These are phyloP conservation scores for Andrena marginata DNA, from an alignment of 2,888 invertebrate species.

Conservation along the genomic window DNA sequence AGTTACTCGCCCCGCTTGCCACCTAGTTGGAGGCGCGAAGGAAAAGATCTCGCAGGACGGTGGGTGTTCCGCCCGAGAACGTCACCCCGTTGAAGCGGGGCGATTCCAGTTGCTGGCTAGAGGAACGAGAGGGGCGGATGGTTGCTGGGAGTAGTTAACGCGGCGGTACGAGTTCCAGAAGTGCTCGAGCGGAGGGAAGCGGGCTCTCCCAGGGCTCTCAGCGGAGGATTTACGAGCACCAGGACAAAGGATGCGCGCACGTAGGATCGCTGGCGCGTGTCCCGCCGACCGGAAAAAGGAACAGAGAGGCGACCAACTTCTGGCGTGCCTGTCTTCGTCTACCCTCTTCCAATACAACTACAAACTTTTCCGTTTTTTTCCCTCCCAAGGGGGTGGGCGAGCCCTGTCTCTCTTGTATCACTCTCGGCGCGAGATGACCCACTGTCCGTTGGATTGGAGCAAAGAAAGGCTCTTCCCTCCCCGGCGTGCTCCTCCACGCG, in stretches of 20 bases:
- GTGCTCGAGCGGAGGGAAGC: background rate
- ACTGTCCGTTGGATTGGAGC: slow-evolving; percentile 51
- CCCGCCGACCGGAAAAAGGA: slow-evolving; percentile 53
- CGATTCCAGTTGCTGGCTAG: slow-evolving; percentile 36
- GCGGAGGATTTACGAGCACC: slow-evolving; percentile 59
- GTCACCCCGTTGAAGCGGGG: slow-evolving; percentile 12
- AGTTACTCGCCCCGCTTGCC: background rate
- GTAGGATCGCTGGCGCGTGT: slow-evolving; percentile 59
- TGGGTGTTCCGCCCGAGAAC: slow-evolving; percentile 14
- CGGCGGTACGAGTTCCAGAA: slow-evolving; percentile 21
- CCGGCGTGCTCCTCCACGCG: slow-evolving; percentile 70
- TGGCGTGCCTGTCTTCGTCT: background rate
- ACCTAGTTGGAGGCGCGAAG: background rate
- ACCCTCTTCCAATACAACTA: background rate
- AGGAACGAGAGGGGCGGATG: slow-evolving; percentile 32
- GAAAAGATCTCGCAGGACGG: slow-evolving; percentile 1
- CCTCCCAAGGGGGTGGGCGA: background rate
- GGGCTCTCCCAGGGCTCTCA: slow-evolving; percentile 10
- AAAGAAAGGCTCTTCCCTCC: slow-evolving; percentile 51
- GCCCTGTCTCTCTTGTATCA: background rate
- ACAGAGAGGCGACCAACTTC: slow-evolving; percentile 30
- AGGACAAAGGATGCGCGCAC: slow-evolving; percentile 54
- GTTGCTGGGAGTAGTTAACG: slow-evolving; percentile 47
- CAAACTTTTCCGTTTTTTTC: slow-evolving; percentile 26
- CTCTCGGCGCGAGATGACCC: slow-evolving; percentile 64